phyloP scores from a whole-genome alignment of 1,140 invertebrate genomes.

The Eriocheir sinensis region DNA sequence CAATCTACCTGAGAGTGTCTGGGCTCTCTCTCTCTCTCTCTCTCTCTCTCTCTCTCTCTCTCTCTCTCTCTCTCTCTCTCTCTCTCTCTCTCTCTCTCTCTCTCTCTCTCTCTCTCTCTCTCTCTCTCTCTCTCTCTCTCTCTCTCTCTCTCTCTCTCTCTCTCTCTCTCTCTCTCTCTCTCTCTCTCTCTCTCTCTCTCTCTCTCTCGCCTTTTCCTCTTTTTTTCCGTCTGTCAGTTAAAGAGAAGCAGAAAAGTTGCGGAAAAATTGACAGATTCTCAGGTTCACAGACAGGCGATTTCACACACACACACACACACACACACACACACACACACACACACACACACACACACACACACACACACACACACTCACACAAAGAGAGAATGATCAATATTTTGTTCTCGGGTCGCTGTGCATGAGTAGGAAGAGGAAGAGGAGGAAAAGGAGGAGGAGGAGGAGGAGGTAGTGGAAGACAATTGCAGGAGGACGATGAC shows the following conservation, averaged over 20 bases:
- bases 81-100: too few species aligned
- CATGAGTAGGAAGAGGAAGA: background rate
- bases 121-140: background rate
- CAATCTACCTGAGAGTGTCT: background rate
- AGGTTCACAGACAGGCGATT: background rate
- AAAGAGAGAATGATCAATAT: too few species aligned
- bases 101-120: too few species aligned
- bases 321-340: too few species aligned
- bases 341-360: slow-evolving; percentile 10
- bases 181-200: background rate
- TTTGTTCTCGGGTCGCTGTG: background rate
- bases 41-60: background rate
- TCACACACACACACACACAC: background rate
- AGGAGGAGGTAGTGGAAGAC: too few species aligned
- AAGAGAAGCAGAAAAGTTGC: background rate
- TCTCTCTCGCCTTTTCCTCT: background rate
- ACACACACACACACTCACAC: too few species aligned
- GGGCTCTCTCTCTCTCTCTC: background rate
- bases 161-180: too few species aligned
- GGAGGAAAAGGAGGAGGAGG: background rate
- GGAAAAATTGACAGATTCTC: background rate
- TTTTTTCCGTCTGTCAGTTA: background rate
- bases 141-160: too few species aligned
- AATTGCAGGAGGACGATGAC: too few species aligned
- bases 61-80: too few species aligned